Percentiles rank a stretch among this genome's conserved stretches.
Conservation (phyloP, 2,113 vertebrate genomes). For the Strix aluco region DNA sequence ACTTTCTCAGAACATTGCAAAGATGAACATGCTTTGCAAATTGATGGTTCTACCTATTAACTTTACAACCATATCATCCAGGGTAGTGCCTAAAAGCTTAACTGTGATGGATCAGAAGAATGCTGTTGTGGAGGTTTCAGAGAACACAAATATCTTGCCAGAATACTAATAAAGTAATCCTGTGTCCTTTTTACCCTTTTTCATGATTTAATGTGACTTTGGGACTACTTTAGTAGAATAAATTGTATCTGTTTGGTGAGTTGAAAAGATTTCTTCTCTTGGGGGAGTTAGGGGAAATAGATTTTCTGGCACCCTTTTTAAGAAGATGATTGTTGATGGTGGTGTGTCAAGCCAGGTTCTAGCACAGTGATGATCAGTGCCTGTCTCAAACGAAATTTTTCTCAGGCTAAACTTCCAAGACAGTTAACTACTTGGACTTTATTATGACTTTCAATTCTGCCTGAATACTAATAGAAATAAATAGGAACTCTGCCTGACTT, state of each 20-base stretch:
- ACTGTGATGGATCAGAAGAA: not conserved
- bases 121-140: not conserved
- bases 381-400: not conserved
- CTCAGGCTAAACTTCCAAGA: not conserved
- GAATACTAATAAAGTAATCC: not conserved
- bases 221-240: not conserved
- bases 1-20: not conserved
- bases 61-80: not conserved
- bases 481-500: not conserved
- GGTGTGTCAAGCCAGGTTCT: not conserved
- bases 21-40: not conserved
- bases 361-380: not conserved
- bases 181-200: not conserved
- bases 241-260: not conserved
- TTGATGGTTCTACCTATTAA: not conserved
- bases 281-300: not conserved
- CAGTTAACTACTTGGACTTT: not conserved
- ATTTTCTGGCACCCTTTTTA: not conserved
- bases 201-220: not conserved
- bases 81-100: not conserved
- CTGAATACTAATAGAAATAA: not conserved
- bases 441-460: not conserved
- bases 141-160: not conserved
- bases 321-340: not conserved
- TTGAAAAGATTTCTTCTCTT: not conserved